Evolutionary conservation across 2,888 invertebrate species (phyloP), one percentile per base, ranked within the genome.

Genomic region (Hybos culiciformis): DNA sequence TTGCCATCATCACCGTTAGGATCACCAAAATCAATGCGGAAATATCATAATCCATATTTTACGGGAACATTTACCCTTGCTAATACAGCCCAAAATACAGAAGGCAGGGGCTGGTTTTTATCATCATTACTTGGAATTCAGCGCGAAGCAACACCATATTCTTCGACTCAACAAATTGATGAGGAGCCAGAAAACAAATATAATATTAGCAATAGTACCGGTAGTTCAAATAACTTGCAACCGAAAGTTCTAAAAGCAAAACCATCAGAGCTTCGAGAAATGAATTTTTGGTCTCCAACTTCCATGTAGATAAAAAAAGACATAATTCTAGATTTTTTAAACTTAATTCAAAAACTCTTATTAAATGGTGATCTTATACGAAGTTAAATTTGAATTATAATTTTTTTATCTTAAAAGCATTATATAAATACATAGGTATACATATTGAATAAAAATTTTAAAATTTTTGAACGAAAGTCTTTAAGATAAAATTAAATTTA

Each of bases 231-330:
- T 67, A 55, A 58, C 68, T 43, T 47, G 24, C 42, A 50, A 39
- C 53, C 53, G 39, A 55, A 56, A 43, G 55, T 62, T 15, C 68
- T 72, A 53, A 70, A 70, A 52, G 71, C 77, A 1, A 76, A 74
- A 57, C 78, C 80, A 1, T 78, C 83, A 0, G 83, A 84, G 57
- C 66, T 84, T 12, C 66, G 84, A 37, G 85, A 85, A 64, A 80
- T 85, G 78, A 85, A 85, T 63, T 85, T 84, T 67, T 84, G 83
- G 83, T 82, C 84, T 6, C 85, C 85, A 0, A 84, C 84, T 8
- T 84, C 84, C 1, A 84, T 84, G 84, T 85, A 74, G 48, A 23
- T 19, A 33, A 5, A 41, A 19, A 42, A 34, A 31, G 29, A 34
- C 18, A 20, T 20, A 29, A 29, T n/a, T 26, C 24, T 39, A 14